Conservation (phyloP, 2,888 invertebrate genomes). For the Conchocele bisecta region DNA sequence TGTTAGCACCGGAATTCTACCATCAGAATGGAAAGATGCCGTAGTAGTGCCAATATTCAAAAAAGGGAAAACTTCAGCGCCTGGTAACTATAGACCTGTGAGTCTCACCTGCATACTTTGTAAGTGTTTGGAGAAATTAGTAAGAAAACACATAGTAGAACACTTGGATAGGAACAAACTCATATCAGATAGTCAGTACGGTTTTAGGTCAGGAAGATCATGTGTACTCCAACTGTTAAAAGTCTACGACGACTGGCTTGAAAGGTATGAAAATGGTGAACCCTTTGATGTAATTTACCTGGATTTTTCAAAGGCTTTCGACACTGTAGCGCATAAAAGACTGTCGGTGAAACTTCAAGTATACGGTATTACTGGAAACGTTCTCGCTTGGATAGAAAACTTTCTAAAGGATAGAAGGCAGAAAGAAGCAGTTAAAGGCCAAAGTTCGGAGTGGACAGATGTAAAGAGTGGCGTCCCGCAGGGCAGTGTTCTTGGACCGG, state of each 20-base stretch:
- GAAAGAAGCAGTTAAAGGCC: neutral
- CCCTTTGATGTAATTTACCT: slow-evolving; percentile 3
- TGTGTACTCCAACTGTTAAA: slow-evolving; percentile 1
- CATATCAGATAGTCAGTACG: neutral
- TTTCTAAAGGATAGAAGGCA: neutral
- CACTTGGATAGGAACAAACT: neutral
- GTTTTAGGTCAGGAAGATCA: neutral
- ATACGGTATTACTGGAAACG: neutral
- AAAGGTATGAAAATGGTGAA: neutral
- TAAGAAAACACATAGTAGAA: neutral
- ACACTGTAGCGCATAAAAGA: neutral
- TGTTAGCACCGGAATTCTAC: neutral
- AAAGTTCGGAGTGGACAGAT: neutral
- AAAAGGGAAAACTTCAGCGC: no score
- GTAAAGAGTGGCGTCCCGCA: neutral
- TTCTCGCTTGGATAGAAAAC: neutral
- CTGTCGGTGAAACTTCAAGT: neutral
- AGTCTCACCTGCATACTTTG: neutral
- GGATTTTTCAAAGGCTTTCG: neutral
- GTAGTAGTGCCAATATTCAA: neutral
- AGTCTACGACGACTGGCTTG: neutral
- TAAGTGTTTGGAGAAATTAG: neutral
- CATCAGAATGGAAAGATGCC: neutral
- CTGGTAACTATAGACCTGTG: no score
- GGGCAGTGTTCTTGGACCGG: neutral